Conservation (phyloP, 2,797 vertebrate species). For the Brachyrhaphis roseni region DNA sequence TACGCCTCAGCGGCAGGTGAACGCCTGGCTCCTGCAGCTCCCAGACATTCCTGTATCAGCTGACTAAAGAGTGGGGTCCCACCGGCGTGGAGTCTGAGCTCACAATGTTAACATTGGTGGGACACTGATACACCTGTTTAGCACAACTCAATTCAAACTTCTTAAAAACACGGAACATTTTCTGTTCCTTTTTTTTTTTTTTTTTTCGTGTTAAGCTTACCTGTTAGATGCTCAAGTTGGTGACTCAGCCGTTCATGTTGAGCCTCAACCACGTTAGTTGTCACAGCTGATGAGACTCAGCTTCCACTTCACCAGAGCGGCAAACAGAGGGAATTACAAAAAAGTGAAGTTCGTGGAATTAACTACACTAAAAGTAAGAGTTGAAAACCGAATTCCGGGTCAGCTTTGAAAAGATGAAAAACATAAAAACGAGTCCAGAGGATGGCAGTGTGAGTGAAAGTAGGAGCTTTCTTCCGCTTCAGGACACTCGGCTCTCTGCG, state of each 20-base stretch:
- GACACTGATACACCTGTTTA: neutral
- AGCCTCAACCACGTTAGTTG: conserved; percentile 42
- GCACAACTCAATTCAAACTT: neutral
- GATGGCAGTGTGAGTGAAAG: neutral
- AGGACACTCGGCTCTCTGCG: conserved; percentile 6
- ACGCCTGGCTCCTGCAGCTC: conserved; percentile 57
- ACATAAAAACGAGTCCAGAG: conserved; percentile 2
- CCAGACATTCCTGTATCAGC: conserved; percentile 68
- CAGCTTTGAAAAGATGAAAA: neutral
- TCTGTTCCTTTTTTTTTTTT: no score
- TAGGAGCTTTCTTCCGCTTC: conserved; percentile 8
- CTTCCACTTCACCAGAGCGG: conserved; percentile 6
- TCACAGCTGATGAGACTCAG: conserved; percentile 21
- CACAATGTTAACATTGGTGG: neutral
- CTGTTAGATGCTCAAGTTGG: conserved; percentile 28
- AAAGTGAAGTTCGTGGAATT: neutral
- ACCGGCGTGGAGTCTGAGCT: conserved; percentile 6
- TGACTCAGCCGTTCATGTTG: conserved; percentile 44
- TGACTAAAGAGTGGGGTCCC: conserved; percentile 57
- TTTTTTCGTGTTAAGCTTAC: conserved; percentile 35
- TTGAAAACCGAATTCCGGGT: neutral
- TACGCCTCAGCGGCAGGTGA: conserved; percentile 65
- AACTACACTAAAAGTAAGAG: neutral
- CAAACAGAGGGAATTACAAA: neutral
- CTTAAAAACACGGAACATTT: neutral